Evolutionary conservation across 2,797 vertebrate genomes (phyloP), one percentile per base, ranked within the genome.

Genomic region (Siniperca undulata): DNA sequence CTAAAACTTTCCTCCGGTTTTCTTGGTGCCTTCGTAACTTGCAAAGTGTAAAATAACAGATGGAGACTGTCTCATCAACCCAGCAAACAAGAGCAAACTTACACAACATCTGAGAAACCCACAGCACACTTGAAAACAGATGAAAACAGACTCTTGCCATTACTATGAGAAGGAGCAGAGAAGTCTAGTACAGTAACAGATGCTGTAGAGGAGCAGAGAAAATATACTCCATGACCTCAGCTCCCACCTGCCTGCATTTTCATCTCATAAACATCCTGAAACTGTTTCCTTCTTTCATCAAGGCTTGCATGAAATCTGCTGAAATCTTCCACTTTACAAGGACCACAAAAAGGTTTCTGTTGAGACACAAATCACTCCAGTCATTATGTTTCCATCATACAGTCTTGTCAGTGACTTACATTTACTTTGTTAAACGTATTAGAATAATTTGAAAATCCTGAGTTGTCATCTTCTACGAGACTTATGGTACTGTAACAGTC

Each of bases 211-310:
- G 13, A 66, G 48, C 3, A 34, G 34, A 77, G 70, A 67, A 62
- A 80, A 67, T 34, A 30, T 10, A 74, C 71, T 79, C 56, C 9
- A 56, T 65, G 67, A 81, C 72, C 67, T 83, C 62, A 42, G 12
- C 77, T 61, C 58, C 67, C 64, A 86, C 70, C 67, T 60, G 30
- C 80, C 65, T 76, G 69, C 64, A 42, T 59, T 24, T 72, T 56
- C n/a, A 50, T 58, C 58, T 68, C 65, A 81, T 52, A 79, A 70
- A 86, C 75, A 89, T 56, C 27, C 56, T 66, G 50, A 48, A 69
- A 65, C 48, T 14, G 16, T 40, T 74, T 82, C 67, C 27, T 42
- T 62, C 16, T 71, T 70, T 56, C 20, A 58, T 67, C 64, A 50
- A 72, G 2, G 17, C 46, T 79, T 12, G 9, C 52, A 55, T 44